These are phyloP conservation scores for Corythornis cristatus DNA, from an alignment of 2,113 vertebrate genomes.

Conservation along the genomic window DNA sequence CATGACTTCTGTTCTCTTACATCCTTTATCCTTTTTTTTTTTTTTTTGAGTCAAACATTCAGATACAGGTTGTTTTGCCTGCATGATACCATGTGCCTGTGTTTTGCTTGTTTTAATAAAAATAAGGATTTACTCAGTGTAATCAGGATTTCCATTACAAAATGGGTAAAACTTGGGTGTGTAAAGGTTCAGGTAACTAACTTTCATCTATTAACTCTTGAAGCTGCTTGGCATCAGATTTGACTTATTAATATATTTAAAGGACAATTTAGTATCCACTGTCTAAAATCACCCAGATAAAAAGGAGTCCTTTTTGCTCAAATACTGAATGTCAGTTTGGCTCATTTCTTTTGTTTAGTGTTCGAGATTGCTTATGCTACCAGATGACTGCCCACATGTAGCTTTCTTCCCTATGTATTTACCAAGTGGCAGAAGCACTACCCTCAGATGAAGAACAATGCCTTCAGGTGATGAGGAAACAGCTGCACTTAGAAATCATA, in stretches of 20 bases:
- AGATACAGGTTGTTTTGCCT: neutral
- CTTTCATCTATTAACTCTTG: neutral
- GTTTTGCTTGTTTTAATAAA: neutral
- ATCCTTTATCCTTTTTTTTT: neutral
- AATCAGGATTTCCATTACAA: neutral
- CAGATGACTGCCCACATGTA: neutral
- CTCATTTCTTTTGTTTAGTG: neutral
- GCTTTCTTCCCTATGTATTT: neutral
- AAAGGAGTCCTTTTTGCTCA: neutral
- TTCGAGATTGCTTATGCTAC: neutral
- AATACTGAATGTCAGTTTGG: neutral
- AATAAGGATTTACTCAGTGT: neutral
- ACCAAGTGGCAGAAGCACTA: neutral
- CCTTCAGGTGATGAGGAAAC: neutral
- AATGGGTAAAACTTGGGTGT: fast-evolving
- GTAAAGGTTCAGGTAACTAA: neutral
- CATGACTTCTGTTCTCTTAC: neutral
- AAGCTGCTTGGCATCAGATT: neutral
- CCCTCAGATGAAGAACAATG: neutral
- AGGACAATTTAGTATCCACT: neutral
- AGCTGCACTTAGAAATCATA: neutral
- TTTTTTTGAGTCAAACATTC: neutral
- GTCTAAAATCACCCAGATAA: neutral
- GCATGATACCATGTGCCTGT: neutral
- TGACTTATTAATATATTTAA: neutral